phyloP scores from a whole-genome alignment of 2,888 invertebrate species.

The Lacanobia wlatinum region DNA sequence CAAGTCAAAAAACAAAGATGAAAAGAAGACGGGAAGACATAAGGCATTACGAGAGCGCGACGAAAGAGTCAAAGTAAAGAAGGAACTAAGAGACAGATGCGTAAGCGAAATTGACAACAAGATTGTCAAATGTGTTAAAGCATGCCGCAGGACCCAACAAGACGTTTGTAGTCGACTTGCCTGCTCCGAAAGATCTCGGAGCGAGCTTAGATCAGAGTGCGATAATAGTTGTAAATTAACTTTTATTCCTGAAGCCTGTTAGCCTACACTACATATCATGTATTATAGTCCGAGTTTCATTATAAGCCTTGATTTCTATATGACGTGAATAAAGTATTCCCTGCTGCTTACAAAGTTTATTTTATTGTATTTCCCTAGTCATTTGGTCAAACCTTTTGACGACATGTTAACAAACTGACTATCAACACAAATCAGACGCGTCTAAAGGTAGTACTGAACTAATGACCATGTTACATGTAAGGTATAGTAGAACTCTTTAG shows the following conservation, averaged over 20 bases:
- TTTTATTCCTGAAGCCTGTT: constrained; percentile 28
- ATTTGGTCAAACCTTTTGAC: background rate
- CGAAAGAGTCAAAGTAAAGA: background rate
- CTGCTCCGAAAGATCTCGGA: constrained; percentile 23
- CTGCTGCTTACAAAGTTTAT: background rate
- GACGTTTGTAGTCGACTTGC: constrained; percentile 24
- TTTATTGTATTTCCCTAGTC: background rate
- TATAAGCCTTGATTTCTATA: background rate
- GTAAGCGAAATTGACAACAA: constrained; percentile 17
- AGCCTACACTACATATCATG: background rate
- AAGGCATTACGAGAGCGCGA: constrained; percentile 8
- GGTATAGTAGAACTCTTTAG: background rate
- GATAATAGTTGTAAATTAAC: constrained; percentile 14
- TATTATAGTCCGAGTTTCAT: background rate
- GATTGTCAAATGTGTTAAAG: constrained; percentile 14
- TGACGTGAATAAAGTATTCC: background rate
- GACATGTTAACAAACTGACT: background rate
- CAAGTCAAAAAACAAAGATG: background rate
- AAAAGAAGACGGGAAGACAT: background rate
- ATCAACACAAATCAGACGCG: background rate
- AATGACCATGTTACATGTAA: background rate
- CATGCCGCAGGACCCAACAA: constrained; percentile 20
- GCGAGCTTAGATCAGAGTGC: constrained; percentile 23
- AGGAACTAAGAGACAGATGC: constrained; percentile 17
- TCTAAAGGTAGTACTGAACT: background rate